Conservation (phyloP, 2,113 vertebrate species). For the Prinia subflava region DNA sequence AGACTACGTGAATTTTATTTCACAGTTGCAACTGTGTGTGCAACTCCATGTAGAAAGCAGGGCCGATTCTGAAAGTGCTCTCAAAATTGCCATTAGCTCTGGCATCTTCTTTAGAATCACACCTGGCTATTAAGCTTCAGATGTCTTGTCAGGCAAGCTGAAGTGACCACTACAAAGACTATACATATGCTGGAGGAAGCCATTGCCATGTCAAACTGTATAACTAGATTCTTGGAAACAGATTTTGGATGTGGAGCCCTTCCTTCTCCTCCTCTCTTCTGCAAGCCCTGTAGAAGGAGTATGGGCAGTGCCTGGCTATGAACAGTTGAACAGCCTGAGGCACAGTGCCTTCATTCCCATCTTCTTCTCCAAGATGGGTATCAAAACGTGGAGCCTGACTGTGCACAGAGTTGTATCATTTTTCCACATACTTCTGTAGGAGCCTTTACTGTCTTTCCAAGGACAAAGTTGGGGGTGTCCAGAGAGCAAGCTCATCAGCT, state of each 20-base stretch:
- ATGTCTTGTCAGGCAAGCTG: not conserved
- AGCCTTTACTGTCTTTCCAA: not conserved
- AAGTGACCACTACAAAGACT: not conserved
- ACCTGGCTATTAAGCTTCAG: not conserved
- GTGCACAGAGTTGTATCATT: accelerated
- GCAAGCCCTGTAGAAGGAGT: not conserved
- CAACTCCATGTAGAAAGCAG: not conserved
- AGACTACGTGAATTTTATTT: not conserved
- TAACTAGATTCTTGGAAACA: not conserved
- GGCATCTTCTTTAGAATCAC: not conserved
- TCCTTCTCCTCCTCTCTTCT: not conserved
- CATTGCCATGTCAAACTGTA: not conserved
- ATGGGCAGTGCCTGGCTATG: not conserved
- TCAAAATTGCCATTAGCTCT: not conserved
- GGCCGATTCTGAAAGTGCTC: not conserved
- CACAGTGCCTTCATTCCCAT: not conserved
- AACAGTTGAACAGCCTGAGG: not conserved
- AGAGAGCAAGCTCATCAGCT: not conserved
- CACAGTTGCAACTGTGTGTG: not conserved
- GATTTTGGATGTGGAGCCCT: not conserved
- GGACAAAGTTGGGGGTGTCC: not conserved
- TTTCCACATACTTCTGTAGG: not conserved
- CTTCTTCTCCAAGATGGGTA: not conserved
- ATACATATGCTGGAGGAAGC: not conserved
- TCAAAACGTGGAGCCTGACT: not conserved